Evolutionary conservation across 2,888 invertebrate species (phyloP), one percentile per base, ranked within the genome.

Genomic region (Athalia cordata): DNA sequence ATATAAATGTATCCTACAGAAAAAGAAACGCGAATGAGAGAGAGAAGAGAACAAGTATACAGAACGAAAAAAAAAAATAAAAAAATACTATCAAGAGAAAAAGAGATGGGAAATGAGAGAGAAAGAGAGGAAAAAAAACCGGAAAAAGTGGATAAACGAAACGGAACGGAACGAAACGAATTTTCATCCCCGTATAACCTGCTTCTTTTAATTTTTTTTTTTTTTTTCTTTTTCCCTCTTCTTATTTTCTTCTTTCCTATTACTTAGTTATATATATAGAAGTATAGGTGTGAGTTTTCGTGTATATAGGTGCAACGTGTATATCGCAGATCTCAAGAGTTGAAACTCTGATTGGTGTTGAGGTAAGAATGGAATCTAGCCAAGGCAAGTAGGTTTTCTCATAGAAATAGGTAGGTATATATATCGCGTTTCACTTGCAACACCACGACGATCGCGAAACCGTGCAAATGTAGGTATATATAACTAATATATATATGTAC

Each of bases 351-450:
- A 68, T 68, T 13, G 68, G 11, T 29, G 11, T 11, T 13, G 59
- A 4, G 45, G 6, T 47, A 59, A 47, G 59, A 72, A 59, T 45
- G 9, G 47, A 72, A 72, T 70, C 57, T n/a, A 57, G 70, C 49
- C 57, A 6, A 59, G 11, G 47, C 45, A 62, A 62, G 62, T 62
- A 62, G 62, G 45, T 43, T 29, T 8, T 9, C 45, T 15, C 49
- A 45, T 11, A 67, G 55, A 43, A 15, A 47, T 29, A 29, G 50
- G 52, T 68, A 67, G n/a, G 59, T 64, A 4, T 43, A 72, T n/a
- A 59, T 72, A 72, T 72, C 72, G 59, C 57, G 72, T 72, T 52
- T 72, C 57, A 52, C 15, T 72, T 47, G 72, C 72, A 47, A 59
- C 57, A 8, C 47, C 45, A 57, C 29, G 29, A 57, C 29, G 29